phyloP scores from a whole-genome alignment of 2,797 vertebrate species.

The Sebastes trivittatus region DNA sequence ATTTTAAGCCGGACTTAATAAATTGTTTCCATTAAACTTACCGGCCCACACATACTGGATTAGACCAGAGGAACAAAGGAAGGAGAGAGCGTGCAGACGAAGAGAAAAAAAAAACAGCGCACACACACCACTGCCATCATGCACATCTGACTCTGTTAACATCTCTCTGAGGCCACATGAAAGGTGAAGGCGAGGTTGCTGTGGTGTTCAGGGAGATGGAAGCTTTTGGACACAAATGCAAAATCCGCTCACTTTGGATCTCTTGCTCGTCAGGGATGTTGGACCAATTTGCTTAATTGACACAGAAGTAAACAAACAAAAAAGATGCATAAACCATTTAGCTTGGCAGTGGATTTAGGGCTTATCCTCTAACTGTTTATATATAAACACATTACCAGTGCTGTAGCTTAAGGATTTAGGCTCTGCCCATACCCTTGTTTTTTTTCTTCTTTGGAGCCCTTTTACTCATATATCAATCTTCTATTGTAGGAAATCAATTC shows the following conservation, averaged over 20 bases:
- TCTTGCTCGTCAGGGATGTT: conserved; percentile 66
- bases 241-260: conserved; percentile 58
- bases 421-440: conserved; percentile 53
- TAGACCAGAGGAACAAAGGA: conserved; percentile 84
- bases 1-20: conserved; percentile 90
- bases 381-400: conserved; percentile 73
- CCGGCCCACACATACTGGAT: conserved; percentile 88
- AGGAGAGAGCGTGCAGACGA: conserved; percentile 74
- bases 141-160: conserved; percentile 69
- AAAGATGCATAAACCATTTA: conserved; percentile 77
- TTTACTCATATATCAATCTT: conserved; percentile 63
- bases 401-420: conserved; percentile 72
- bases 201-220: conserved; percentile 39
- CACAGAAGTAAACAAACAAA: conserved; percentile 75
- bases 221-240: conserved; percentile 58
- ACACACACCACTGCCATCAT: conserved; percentile 57
- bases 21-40: conserved; percentile 91
- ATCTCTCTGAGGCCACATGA: conserved; percentile 64
- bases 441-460: conserved; percentile 25
- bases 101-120: conserved; percentile 37
- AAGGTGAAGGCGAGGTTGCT: conserved; percentile 65
- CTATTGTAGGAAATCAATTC: conserved; percentile 71
- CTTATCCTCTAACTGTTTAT: conserved; percentile 78
- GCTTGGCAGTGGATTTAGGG: conserved; percentile 73
- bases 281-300: conserved; percentile 78